Evolutionary conservation across 92 coral and sea anemone genomes (phyloP).

Genomic region (Micromussa lordhowensis): DNA sequence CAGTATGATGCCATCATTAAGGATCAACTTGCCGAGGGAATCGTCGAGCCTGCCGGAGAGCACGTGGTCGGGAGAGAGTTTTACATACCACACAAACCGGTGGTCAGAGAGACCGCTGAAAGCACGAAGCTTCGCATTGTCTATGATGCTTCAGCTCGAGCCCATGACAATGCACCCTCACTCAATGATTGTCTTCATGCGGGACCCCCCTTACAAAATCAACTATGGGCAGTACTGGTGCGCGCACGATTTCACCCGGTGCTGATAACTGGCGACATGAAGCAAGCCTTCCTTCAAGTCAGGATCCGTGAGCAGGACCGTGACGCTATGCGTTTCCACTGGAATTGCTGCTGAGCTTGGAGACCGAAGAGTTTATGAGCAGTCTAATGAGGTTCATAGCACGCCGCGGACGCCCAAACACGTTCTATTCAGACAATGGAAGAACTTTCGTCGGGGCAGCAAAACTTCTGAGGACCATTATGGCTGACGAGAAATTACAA

Average conservation of each 20-base stretch:
- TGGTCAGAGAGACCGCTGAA: constrained; percentile 31
- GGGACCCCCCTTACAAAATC: constrained; percentile 42
- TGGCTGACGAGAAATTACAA: too few relatives aligned
- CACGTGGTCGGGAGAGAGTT: constrained; percentile 33
- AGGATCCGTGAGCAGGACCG: constrained; percentile 23
- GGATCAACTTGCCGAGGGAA: constrained; percentile 46
- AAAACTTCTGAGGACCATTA: too few relatives aligned
- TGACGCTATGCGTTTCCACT: constrained; percentile 51
- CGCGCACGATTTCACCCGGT: constrained; percentile 38
- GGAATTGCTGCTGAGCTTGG: too few relatives aligned
- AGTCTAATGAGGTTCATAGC: too few relatives aligned
- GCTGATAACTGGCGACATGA: constrained; percentile 18
- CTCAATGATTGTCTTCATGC: constrained; percentile 34
- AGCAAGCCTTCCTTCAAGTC: constrained; percentile 39
- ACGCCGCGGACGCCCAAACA: too few relatives aligned
- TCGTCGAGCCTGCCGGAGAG: constrained; percentile 41
- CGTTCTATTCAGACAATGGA: too few relatives aligned
- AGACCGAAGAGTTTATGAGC: too few relatives aligned
- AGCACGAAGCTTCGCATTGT: constrained; percentile 45
- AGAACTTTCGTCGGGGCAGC: too few relatives aligned
- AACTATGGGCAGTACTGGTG: constrained; percentile 41
- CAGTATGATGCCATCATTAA: constrained; percentile 42
- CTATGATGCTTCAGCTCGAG: constrained; percentile 45
- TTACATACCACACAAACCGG: constrained; percentile 54
- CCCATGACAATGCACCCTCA: constrained; percentile 27